Percentiles rank a stretch among this genome's conserved stretches.
Conservation (phyloP, 2,888 invertebrate species). For the Ernsta delagoae region DNA sequence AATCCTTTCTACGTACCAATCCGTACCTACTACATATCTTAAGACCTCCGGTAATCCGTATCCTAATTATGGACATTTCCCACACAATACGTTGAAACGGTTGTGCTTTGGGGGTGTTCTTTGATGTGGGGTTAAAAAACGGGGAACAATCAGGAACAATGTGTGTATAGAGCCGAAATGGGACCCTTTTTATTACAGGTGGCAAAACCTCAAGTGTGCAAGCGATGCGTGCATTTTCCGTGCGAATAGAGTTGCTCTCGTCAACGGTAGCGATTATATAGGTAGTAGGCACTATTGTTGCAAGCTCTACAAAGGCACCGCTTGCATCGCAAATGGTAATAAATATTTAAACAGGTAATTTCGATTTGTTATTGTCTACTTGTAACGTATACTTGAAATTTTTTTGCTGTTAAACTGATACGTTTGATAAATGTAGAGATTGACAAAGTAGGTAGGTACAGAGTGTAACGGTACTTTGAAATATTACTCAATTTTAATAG, state of each 20-base stretch:
- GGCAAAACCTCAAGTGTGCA: conserved; percentile 78
- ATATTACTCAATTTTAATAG: too few species aligned
- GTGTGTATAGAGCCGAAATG: conserved; percentile 54
- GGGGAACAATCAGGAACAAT: too few species aligned
- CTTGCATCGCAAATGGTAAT: conserved; percentile 31
- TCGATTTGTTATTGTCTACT: conserved; percentile 29
- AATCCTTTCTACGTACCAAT: conserved; percentile 61
- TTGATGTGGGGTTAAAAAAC: conserved; percentile 60
- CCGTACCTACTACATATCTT: conserved; percentile 47
- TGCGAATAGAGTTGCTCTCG: conserved; percentile 58
- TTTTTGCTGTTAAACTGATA: conserved; percentile 5
- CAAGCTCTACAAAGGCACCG: conserved; percentile 27
- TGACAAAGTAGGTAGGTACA: neutral
- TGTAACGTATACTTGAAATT: conserved; percentile 18
- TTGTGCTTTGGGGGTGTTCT: conserved; percentile 44
- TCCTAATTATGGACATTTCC: conserved; percentile 58
- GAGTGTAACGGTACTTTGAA: too few species aligned
- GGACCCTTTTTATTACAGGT: conserved; percentile 72
- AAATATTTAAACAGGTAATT: conserved; percentile 37
- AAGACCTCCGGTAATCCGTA: conserved; percentile 54
- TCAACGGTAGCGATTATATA: conserved; percentile 39
- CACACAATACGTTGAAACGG: conserved; percentile 48
- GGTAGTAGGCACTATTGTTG: conserved; percentile 16
- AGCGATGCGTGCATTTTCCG: conserved; percentile 66
- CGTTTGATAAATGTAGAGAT: neutral